Base-by-base conservation (phyloP, 2,797 vertebrate species). In the Peromyscus nudipes region DNA sequence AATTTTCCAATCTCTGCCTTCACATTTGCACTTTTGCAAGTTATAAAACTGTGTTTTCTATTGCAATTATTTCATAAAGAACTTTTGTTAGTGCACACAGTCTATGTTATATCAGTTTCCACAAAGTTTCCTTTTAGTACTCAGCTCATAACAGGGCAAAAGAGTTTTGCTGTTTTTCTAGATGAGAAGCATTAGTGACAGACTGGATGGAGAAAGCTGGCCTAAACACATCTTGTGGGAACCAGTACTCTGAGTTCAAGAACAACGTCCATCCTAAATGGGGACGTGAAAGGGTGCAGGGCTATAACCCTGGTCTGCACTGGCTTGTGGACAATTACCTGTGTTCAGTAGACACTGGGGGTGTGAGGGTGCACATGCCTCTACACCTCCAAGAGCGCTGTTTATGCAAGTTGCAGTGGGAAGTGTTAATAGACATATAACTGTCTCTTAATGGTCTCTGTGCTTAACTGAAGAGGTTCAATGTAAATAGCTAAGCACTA, bases 41-140 rank as follows among this genome's bases (percentile, higher is more conserved):
- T 92, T 97, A 80, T 69, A 88, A 95, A 73, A 55, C 77, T 88
- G n/a, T 88, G n/a, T 6, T 46, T 94, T 83, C 52, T 4, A 91
- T 34, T 7, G 43, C 76, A 83, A 62, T 90, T 96, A 81, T 84
- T 90, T 94, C 86, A 76, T n/a, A 89, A 80, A 77, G 83, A 37
- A 80, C 62, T 52, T 62, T 31, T 7, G 64, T 27, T 37, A 57
- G 62, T 94, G 1, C 2, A 84, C 4, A 49, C 0, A 23, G 2
- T 82, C 5, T 27, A n/a, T 83, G 40, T 62, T 6, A 1, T 77
- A 69, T 6, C 69, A 82, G 86, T 79, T 80, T 60, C 88, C 85
- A 55, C 37, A 69, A 94, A 86, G 3, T 71, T 96, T 92, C 6
- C 29, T 67, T 90, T 86, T 64, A 94, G 46, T 91, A 49, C 80